Percentiles rank a stretch among this genome's conserved stretches.
Conservation (phyloP, 1,140 invertebrate species). For the Ips typographus region DNA sequence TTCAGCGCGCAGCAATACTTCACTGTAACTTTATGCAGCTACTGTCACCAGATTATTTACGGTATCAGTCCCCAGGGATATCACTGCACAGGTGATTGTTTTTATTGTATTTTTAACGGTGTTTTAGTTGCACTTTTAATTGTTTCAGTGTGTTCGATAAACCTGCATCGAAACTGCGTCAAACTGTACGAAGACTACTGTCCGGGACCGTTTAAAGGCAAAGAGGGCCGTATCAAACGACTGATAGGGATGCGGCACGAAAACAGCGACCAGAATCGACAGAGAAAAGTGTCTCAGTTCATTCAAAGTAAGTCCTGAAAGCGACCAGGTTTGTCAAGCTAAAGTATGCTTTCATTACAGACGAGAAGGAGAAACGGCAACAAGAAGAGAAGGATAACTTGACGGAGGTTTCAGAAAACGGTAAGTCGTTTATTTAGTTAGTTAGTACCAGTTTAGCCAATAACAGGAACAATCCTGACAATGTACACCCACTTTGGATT, state of each 20-base stretch:
- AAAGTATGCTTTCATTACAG: slow-evolving; percentile 38
- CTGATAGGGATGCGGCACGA: slow-evolving; percentile 71
- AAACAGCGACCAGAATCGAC: slow-evolving; percentile 48
- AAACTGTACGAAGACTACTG: slow-evolving; percentile 81
- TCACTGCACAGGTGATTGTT: slow-evolving; percentile 75
- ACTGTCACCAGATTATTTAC: slow-evolving; percentile 90
- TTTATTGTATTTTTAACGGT: slow-evolving; percentile 14
- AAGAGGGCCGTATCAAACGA: slow-evolving; percentile 68
- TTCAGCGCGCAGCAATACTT: slow-evolving; percentile 87
- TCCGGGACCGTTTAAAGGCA: slow-evolving; percentile 72
- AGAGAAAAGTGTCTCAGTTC: slow-evolving; percentile 56
- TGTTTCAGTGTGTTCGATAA: slow-evolving; percentile 79
- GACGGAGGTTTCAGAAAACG: slow-evolving; percentile 41
- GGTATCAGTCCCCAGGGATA: slow-evolving; percentile 93
- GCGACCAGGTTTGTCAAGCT: neutral
- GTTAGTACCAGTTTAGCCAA: too few species aligned
- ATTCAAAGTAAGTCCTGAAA: slow-evolving; percentile 53
- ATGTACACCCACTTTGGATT: too few species aligned
- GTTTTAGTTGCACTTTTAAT: neutral
- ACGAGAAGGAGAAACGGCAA: slow-evolving; percentile 46
- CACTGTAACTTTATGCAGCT: slow-evolving; percentile 87
- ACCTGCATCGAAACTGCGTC: slow-evolving; percentile 84
- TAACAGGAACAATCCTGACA: too few species aligned
- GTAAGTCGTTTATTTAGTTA: slow-evolving; percentile 40
- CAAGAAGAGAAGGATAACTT: slow-evolving; percentile 46